These are phyloP conservation scores for Rhinella marina DNA, from an alignment of 2,797 vertebrate species.

Conservation along the genomic window DNA sequence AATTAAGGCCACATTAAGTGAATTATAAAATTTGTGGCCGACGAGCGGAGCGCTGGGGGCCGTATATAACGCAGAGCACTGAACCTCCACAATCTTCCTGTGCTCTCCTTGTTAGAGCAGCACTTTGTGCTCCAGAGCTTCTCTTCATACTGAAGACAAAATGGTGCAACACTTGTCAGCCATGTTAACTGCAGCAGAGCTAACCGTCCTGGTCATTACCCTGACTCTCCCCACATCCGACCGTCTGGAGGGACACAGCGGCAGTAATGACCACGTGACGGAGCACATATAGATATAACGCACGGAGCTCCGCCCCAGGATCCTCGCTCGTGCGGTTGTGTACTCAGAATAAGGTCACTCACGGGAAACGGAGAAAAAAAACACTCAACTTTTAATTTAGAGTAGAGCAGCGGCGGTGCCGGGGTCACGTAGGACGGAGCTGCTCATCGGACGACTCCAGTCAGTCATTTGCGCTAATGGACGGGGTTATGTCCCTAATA, in stretches of 20 bases:
- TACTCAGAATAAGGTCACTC: conserved; percentile 68
- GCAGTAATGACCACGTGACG: no score
- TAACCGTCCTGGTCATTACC: not conserved
- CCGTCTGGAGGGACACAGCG: no score
- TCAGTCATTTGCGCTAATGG: conserved; percentile 76
- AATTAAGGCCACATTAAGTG: no score
- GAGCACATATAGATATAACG: no score
- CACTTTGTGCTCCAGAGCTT: not conserved
- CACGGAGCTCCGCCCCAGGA: no score
- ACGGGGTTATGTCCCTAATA: conserved; percentile 78
- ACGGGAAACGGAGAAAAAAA: conserved; percentile 66
- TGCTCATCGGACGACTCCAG: conserved; percentile 72
- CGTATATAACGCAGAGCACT: no score
- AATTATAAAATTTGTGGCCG: no score
- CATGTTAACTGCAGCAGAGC: not conserved
- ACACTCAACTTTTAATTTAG: conserved; percentile 78
- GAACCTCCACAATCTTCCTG: no score
- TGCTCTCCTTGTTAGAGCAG: not conserved
- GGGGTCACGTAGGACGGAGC: conserved; percentile 65
- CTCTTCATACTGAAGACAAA: not conserved
- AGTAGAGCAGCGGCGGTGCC: conserved; percentile 73
- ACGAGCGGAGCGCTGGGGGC: no score
- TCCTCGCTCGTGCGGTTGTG: conserved; percentile 39
- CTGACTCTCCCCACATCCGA: no score
- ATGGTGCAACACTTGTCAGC: not conserved